Base-by-base conservation (phyloP, 2,888 invertebrate genomes). In the Sacculina carcini region DNA sequence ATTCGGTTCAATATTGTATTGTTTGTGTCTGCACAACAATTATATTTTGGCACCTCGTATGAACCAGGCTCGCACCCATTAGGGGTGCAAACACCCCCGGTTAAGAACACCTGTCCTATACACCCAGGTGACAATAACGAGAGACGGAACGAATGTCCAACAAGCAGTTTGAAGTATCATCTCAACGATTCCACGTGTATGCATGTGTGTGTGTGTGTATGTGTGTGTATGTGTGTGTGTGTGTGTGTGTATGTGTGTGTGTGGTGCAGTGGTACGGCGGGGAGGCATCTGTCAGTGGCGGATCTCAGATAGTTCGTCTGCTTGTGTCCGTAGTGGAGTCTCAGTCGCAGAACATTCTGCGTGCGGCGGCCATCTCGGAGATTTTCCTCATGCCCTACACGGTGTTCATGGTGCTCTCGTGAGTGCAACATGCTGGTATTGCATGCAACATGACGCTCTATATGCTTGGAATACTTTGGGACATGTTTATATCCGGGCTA, bases 321-420 rank as follows among this genome's bases (percentile, higher is more conserved):
- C 69, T 84, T 54, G 84, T 89, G 63, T 81, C 81, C 1, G 69
- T 92, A 62, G 79, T 92, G 51, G 87, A 90, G 69, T 79, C 80
- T 62, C 86, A 92, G 65, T 84, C 90, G 50, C 71, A 79, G 28
- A 86, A 82, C 63, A 84, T 96, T 59, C 72, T 96, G 56, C 77
- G 87, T 61, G 75, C 85, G 53, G 82, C 90, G 51, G 87, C 94
- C 28, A 79, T 89, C 61, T 79, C 83, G 0, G 98, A 98, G 71
- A 92, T 98, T 52, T 69, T 73, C 59, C 62, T 74, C 31, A 71
- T 74, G 67, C 72, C 73, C 12, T 64, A 71, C 28, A 62, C 70
- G 28, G 58, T 74, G 38, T 60, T 72, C 26, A 67, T 71, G 61
- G 65, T 73, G n/a, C 76, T 96, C 57, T 73, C 78, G 90, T 94